Base-by-base conservation (phyloP, 1,140 invertebrate genomes). In the Ylistrum balloti region DNA sequence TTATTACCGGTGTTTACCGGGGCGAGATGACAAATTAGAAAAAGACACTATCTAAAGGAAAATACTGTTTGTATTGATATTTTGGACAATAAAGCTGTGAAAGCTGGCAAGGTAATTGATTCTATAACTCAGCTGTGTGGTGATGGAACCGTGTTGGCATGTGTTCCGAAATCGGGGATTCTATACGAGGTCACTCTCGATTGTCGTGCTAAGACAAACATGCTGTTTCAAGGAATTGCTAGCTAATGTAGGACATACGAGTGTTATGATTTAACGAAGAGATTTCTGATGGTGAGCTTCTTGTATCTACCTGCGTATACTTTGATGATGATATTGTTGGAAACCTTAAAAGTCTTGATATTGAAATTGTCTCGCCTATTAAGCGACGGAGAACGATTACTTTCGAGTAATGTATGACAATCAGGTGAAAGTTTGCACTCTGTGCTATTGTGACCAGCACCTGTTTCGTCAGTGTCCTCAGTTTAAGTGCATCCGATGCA, bases 281-380 rank as follows among this genome's bases (percentile, higher is more conserved):
- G 0, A 35, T 48, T 33, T 48, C 86, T 28, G 28, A 11, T 89
- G 22, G 41, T 88, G 22, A 88, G 86, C 33, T 90, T 90, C 74
- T 41, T 90, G 17, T 45, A 87, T 87, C n/a, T 90, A 9, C 89
- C 41, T 20, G 89, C 38, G 28, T 90, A 86, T 45, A 87, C 87
- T 32, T 34, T 11, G 89, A 90, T 85, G 41, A 85, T 22, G 86
- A 90, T 11, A 88, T 86, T 28, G 28, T 56, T n/a, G 33, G 33
- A 28, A 85, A 87, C 34, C 32, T 90, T 20, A 9, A 56, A 74
- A 10, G 7, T 56, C 33, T 56, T 33, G 48, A 48, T 3, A n/a
- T 87, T 48, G 33, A 90, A 88, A n/a, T 88, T 0, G 38, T 86
- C 15, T 90, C 89, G 11, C 86, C 89, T 11, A 35, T 90, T 0